phyloP scores from a whole-genome alignment of 1,140 invertebrate genomes.

The Contarinia nasturtii region DNA sequence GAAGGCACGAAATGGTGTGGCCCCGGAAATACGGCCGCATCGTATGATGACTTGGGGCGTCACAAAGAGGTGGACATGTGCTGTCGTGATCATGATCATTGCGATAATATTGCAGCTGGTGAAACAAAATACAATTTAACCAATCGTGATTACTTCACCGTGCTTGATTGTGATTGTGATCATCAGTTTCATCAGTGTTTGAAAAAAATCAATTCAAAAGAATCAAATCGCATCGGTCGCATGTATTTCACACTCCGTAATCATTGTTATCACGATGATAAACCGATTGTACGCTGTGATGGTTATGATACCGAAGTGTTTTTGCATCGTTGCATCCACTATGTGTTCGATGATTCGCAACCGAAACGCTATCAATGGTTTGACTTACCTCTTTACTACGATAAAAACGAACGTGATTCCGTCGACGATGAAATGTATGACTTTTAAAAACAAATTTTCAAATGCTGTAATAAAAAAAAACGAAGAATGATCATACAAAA shows the following conservation, averaged over 20 bases:
- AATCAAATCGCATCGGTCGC: slow-evolving; percentile 34
- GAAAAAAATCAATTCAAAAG: slow-evolving; percentile 24
- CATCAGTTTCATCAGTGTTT: slow-evolving; percentile 45
- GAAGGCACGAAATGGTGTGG: slow-evolving; percentile 53
- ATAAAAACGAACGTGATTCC: background rate
- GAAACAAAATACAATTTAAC: slow-evolving; percentile 36
- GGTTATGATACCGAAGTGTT: slow-evolving; percentile 19
- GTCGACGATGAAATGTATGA: too few relatives aligned
- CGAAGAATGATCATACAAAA: too few relatives aligned
- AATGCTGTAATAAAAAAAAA: too few relatives aligned
- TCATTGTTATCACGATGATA: slow-evolving; percentile 44
- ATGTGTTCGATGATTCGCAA: slow-evolving; percentile 27
- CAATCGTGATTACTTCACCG: slow-evolving; percentile 38
- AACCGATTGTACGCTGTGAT: slow-evolving; percentile 37
- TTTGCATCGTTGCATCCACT: slow-evolving; percentile 28
- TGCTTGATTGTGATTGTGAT: slow-evolving; percentile 47
- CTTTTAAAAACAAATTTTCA: too few relatives aligned
- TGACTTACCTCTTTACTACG: slow-evolving; percentile 28
- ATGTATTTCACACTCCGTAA: slow-evolving; percentile 48
- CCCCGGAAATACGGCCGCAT: slow-evolving; percentile 44
- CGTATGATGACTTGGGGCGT: slow-evolving; percentile 46
- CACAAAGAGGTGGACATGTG: slow-evolving; percentile 48
- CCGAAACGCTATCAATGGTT: slow-evolving; percentile 35
- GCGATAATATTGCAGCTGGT: slow-evolving; percentile 39
- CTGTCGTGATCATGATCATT: slow-evolving; percentile 58